Evolutionary conservation across 2,113 vertebrate genomes (phyloP).

Genomic region (Pterocles orientalis): DNA sequence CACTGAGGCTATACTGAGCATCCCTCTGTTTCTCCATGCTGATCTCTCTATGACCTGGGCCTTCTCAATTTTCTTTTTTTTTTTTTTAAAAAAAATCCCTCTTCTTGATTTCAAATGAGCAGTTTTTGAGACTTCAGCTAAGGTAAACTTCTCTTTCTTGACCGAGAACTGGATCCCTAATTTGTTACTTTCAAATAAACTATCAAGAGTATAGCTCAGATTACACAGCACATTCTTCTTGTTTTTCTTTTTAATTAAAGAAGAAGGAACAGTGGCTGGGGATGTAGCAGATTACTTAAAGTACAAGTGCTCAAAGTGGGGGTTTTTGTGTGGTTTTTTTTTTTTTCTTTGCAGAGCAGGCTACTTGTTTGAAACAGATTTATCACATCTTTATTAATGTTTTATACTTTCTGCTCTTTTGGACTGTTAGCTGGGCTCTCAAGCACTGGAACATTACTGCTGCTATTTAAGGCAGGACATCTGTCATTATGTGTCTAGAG

Average conservation of each 20-base stretch:
- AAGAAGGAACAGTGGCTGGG: background rate
- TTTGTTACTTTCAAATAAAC: background rate
- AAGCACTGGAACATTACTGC: slow-evolving; percentile 11
- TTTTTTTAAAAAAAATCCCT: background rate
- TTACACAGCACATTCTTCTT: background rate
- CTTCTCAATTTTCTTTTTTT: background rate
- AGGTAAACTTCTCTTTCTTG: background rate
- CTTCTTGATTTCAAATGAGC: background rate
- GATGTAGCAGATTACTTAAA: background rate
- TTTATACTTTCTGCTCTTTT: slow-evolving; percentile 47
- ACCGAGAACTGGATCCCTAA: background rate
- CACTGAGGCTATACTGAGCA: background rate
- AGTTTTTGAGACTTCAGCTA: background rate
- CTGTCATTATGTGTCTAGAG: slow-evolving; percentile 50
- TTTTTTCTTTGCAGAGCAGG: background rate
- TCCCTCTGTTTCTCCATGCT: background rate
- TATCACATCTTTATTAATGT: slow-evolving; percentile 5
- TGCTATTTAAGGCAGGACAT: slow-evolving; percentile 63
- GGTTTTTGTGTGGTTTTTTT: background rate
- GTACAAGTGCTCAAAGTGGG: background rate
- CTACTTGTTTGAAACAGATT: slow-evolving; percentile 12
- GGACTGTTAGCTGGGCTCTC: slow-evolving; percentile 4
- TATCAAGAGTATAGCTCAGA: background rate
- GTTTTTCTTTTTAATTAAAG: background rate
- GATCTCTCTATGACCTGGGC: background rate